Base-by-base conservation (phyloP, 2,888 invertebrate genomes). In the Catocala nupta region DNA sequence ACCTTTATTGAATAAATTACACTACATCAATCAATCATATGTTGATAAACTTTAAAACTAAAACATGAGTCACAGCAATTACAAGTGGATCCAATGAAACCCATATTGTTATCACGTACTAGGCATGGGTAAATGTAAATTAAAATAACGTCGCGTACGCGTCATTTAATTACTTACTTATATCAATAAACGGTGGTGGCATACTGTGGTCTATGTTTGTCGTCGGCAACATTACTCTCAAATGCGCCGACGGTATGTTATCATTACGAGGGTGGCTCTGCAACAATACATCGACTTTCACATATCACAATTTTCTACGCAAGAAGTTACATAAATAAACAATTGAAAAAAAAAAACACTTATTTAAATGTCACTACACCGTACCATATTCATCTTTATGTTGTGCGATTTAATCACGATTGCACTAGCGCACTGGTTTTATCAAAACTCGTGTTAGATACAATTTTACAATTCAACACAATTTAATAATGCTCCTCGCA, bases 321-420 rank as follows among this genome's bases (percentile, higher is more conserved):
- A 82, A 81, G 73, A 77, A 86, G 86, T 88, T 89, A 90, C 81
- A 85, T 88, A 92, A 86, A 90, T 89, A 92, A 91, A 91, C 88
- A 89, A 86, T 82, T 84, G 77, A 69, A 81, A 80, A 81, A 73
- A 83, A 73, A 83, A 81, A 81, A 81, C 78, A 75, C 69, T 59
- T 56, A 58, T 16, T 25, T n/a, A 45, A 47, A 12, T 70, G 76
- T 78, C 81, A 79, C 75, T 63, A 72, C 61, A 62, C 70, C 78
- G 70, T 83, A 88, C 88, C 88, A 88, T 88, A 68, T 77, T 75
- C 71, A 62, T 64, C 53, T 52, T 63, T 69, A 55, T 49, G 25
- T 57, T 55, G 51, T 51, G 39, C 43, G 45, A 61, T 43, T 47
- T 42, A 25, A 16, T 12, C 47, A 68, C 60, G 36, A 64, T 70